Percentiles rank a stretch among this genome's conserved stretches.
phyloP scores from a whole-genome alignment of 2,888 invertebrate species.

The Clanis bilineata region DNA sequence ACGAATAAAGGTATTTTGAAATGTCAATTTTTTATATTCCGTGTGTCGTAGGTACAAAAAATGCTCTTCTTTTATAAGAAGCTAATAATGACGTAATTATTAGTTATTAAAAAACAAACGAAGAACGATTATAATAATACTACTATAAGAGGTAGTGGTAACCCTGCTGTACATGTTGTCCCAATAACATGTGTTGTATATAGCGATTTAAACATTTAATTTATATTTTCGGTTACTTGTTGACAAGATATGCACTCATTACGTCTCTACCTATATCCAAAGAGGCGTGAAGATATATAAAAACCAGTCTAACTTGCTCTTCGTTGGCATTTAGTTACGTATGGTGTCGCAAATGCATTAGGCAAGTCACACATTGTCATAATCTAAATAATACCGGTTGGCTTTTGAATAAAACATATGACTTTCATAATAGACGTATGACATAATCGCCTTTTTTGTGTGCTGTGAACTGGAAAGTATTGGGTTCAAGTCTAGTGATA shows the following conservation, averaged over 20 bases:
- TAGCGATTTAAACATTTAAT: too few species aligned
- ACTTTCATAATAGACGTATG: neutral
- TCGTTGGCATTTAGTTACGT: neutral
- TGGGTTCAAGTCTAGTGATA: neutral
- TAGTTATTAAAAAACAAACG: too few species aligned
- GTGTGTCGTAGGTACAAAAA: too few species aligned
- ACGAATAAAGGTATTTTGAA: too few species aligned
- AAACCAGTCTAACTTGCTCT: neutral
- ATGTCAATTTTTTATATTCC: too few species aligned
- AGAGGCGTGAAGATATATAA: neutral
- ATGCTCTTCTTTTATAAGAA: too few species aligned
- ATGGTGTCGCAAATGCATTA: conserved; percentile 3
- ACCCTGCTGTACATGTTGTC: too few species aligned
- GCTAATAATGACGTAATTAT: too few species aligned
- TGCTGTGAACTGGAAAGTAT: neutral
- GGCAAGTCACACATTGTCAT: conserved; percentile 6
- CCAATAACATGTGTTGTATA: too few species aligned
- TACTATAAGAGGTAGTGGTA: too few species aligned
- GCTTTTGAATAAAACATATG: neutral
- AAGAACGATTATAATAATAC: too few species aligned
- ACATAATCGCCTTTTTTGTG: neutral
- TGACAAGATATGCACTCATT: neutral
- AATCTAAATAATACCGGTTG: neutral
- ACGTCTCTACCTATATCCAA: neutral
- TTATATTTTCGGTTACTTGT: neutral